Evolutionary conservation across 1,140 invertebrate genomes (phyloP).

Genomic region (Callitettix versicolor): DNA sequence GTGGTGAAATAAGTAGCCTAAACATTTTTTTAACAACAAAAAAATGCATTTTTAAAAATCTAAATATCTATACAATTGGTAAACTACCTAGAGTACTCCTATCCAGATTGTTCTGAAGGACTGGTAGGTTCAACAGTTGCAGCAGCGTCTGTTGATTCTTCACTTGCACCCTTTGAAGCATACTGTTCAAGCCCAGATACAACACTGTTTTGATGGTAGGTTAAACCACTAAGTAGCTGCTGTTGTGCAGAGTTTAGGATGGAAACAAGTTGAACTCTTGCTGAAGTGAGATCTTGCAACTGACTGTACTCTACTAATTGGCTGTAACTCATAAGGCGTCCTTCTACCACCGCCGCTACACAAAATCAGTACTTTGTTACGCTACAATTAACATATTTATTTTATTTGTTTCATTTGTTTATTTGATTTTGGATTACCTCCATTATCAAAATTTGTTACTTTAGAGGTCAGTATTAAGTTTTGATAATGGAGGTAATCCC

Average conservation of each 20-base stretch:
- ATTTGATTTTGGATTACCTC: no score
- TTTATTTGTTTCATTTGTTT: not conserved
- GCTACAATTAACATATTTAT: not conserved
- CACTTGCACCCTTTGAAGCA: not conserved
- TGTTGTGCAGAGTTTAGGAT: conserved; percentile 18
- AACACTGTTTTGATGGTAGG: conserved; percentile 18
- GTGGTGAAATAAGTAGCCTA: no score
- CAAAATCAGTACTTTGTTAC: not conserved
- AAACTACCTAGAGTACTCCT: no score
- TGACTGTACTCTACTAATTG: conserved; percentile 23
- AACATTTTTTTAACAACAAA: no score
- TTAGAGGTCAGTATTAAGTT: no score
- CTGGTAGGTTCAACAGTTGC: not conserved
- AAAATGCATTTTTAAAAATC: no score
- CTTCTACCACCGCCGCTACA: conserved; percentile 26
- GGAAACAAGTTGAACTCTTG: conserved; percentile 22
- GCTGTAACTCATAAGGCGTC: conserved; percentile 21
- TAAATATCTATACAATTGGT: no score
- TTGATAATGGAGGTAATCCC: no score
- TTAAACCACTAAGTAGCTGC: conserved; percentile 13
- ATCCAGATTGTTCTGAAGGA: no score
- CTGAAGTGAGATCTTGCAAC: conserved; percentile 23
- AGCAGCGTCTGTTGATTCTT: not conserved
- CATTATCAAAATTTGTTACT: no score
- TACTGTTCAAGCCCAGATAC: conserved; percentile 8